A percentile compares a stretch with the other conserved stretches of the same genome.
These are phyloP conservation scores for Diadegma fenestrale DNA, from an alignment of 2,888 invertebrate genomes.

Conservation along the genomic window DNA sequence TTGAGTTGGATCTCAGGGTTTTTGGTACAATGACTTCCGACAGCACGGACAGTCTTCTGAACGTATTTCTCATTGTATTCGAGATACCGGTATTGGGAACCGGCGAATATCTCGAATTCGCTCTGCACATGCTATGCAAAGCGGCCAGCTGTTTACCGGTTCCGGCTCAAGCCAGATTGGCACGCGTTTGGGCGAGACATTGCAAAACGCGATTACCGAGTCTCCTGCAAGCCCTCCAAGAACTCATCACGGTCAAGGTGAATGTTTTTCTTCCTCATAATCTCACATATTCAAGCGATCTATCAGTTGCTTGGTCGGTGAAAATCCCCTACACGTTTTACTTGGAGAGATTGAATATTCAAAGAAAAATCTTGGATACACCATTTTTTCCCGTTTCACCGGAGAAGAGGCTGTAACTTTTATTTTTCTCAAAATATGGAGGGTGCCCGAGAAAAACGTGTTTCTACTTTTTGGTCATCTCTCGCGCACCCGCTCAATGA, in stretches of 20 bases:
- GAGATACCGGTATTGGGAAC: constrained; percentile 91
- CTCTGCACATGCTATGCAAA: constrained; percentile 92
- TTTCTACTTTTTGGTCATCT: too few relatives aligned
- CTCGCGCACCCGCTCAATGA: too few relatives aligned
- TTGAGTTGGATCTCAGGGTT: constrained; percentile 90
- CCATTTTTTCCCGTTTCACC: too few relatives aligned
- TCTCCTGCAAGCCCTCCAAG: constrained; percentile 92
- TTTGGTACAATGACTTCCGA: constrained; percentile 87
- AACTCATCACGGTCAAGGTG: constrained; percentile 92
- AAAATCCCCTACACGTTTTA: too few relatives aligned
- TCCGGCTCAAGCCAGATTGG: constrained; percentile 91
- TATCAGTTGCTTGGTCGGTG: too few relatives aligned
- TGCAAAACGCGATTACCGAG: constrained; percentile 88
- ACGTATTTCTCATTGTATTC: constrained; percentile 90
- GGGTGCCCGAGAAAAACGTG: too few relatives aligned
- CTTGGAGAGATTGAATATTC: too few relatives aligned
- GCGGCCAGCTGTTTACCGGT: constrained; percentile 91
- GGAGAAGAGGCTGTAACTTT: too few relatives aligned
- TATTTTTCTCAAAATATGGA: too few relatives aligned
- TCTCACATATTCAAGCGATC: too few relatives aligned
- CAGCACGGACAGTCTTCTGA: constrained; percentile 85
- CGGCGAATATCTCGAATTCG: constrained; percentile 93
- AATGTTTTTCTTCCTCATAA: background rate
- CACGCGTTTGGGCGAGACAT: constrained; percentile 92
- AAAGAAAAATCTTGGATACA: too few relatives aligned